Base-by-base conservation (phyloP, 92 coral and sea anemone species). In the Meandrina meandrites region DNA sequence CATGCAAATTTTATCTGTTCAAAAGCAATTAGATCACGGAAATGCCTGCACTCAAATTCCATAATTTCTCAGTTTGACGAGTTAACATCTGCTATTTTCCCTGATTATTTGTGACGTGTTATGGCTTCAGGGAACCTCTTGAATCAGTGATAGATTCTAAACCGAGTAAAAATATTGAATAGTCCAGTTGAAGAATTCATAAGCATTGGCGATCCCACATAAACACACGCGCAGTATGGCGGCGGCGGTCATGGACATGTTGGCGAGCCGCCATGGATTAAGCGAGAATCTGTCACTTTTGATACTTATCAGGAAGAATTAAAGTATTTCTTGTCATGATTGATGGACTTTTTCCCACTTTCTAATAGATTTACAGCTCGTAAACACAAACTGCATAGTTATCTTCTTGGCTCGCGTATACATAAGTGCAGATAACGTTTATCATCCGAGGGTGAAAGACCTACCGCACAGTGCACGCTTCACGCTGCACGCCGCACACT, bases 1-100 rank as follows among this genome's bases (percentile, higher is more conserved):
- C 45, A 73, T 37, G n/a, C 28, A 16, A 73, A 73, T 19, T 34
- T 73, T 73, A 73, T 73, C 78, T 35, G 78, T 40, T 34, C 78
- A 73, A 73, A 73, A 36, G 78, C 78, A 73, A 73, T 73, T 73
- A 73, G 78, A 73, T 19, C 78, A 22, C 78, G 78, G 78, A 73
- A 73, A 73, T 73, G 78, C 78, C 48, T 36, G 78, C 47, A 19
- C 78, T 73, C 28, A 40, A 34, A 73, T 73, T 34, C 51, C 48
- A 34, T 8, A 16, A 73, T 73, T 66, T 19, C 31, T n/a, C 37
- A 32, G 19, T 73, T 73, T 66, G 35, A 36, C 51, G 51, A 73
- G 78, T 73, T 15, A 73, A 73, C n/a, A 73, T 17, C 48, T 73
- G 40, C 24, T 34, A 73, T 73, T 73, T 73, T 35, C 78, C 27